These are phyloP conservation scores for Gallinago undulata DNA, from an alignment of 2,113 vertebrate species.

Conservation along the genomic window DNA sequence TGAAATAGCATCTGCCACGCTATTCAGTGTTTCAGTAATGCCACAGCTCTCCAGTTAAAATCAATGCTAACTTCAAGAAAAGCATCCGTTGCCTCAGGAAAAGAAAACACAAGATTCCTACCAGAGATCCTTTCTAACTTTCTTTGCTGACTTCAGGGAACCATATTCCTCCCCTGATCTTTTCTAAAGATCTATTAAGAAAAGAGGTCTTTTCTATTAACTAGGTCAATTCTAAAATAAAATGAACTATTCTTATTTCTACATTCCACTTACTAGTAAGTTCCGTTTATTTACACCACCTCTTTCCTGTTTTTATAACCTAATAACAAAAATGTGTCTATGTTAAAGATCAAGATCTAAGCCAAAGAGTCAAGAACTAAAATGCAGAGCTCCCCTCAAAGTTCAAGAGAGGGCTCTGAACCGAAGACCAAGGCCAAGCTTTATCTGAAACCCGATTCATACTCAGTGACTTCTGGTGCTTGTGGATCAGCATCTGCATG, in stretches of 20 bases:
- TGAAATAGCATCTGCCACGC: background rate
- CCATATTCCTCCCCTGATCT: background rate
- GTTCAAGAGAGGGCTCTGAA: background rate
- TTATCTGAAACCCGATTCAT: background rate
- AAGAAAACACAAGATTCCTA: background rate
- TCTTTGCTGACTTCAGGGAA: background rate
- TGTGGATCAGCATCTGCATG: background rate
- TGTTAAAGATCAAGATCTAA: background rate
- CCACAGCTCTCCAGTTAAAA: conserved; percentile 7
- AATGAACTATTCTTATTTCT: background rate
- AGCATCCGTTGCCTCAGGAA: background rate
- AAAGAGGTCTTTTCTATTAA: conserved; percentile 32
- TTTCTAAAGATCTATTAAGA: too few species aligned
- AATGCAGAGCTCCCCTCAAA: background rate
- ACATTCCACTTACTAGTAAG: conserved; percentile 5
- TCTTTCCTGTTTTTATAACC: conserved; percentile 7
- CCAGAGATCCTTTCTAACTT: background rate
- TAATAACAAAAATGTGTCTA: background rate
- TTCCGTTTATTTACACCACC: background rate
- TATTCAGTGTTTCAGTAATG: background rate
- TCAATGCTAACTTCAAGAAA: background rate
- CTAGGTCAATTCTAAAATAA: conserved; percentile 19
- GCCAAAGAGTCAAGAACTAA: background rate
- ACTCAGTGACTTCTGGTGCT: background rate
- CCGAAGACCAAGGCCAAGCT: background rate